phyloP scores from a whole-genome alignment of 1,140 invertebrate genomes.

The Drosophila yakuba region DNA sequence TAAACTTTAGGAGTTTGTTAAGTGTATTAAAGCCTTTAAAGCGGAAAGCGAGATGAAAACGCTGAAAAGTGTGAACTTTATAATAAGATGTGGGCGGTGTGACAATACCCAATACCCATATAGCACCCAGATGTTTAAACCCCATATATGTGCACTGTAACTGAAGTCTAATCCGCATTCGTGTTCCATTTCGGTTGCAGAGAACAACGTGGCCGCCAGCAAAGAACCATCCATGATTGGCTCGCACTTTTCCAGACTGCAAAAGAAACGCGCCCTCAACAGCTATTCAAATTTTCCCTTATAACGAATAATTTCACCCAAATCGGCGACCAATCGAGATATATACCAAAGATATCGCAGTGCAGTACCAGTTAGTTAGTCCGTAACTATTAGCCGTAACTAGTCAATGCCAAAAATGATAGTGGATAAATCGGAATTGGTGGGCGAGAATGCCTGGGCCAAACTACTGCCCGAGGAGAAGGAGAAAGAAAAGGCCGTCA shows the following conservation, averaged over 20 bases:
- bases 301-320: slow-evolving; percentile 57
- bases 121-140: slow-evolving; percentile 15
- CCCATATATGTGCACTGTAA: neutral
- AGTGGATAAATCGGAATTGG: slow-evolving; percentile 72
- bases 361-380: slow-evolving; percentile 5
- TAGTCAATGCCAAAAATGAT: slow-evolving; percentile 82
- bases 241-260: slow-evolving; percentile 36
- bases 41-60: neutral
- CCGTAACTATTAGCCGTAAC: slow-evolving; percentile 52
- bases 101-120: neutral
- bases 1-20: slow-evolving; percentile 36
- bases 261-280: slow-evolving; percentile 52
- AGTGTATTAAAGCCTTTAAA: slow-evolving; percentile 25
- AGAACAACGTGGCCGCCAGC: slow-evolving; percentile 24
- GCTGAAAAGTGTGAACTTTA: slow-evolving; percentile 21
- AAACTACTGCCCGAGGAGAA: slow-evolving; percentile 75
- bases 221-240: slow-evolving; percentile 66
- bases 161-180: slow-evolving; percentile 33
- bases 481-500: slow-evolving; percentile 55
- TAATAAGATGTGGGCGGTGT: slow-evolving; percentile 27
- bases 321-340: slow-evolving; percentile 19
- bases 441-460: slow-evolving; percentile 75
- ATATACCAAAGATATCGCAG: slow-evolving; percentile 60
- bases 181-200: slow-evolving; percentile 53
- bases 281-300: slow-evolving; percentile 69